Percentiles rank a stretch among this genome's conserved stretches.
Conservation (phyloP, 2,888 invertebrate species). For the Himalopsyche kuldschensis region DNA sequence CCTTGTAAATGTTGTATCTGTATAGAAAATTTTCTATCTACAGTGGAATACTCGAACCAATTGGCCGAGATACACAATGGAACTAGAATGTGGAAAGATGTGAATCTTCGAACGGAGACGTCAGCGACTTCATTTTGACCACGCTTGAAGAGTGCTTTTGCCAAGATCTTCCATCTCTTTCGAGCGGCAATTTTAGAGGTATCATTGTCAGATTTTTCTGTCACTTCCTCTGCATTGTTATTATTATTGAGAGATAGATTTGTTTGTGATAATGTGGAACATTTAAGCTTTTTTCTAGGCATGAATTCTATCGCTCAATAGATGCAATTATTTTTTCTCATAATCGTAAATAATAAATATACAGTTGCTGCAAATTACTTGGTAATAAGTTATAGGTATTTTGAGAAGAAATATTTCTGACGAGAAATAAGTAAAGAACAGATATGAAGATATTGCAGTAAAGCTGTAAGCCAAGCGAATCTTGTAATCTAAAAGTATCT, state of each 20-base stretch:
- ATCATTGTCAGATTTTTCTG: constrained; percentile 39
- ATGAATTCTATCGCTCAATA: constrained; percentile 7
- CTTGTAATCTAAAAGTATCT: background rate
- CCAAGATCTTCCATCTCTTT: constrained; percentile 70
- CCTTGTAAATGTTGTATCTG: constrained; percentile 64
- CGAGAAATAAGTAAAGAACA: background rate
- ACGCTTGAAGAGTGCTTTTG: constrained; percentile 61
- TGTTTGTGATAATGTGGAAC: background rate
- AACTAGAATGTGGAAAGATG: constrained; percentile 59
- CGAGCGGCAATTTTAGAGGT: constrained; percentile 55
- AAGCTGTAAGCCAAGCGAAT: background rate
- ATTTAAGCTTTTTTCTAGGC: constrained; percentile 19
- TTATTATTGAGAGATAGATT: background rate
- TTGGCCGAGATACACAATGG: constrained; percentile 49
- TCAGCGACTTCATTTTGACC: constrained; percentile 36
- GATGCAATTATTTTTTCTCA: background rate
- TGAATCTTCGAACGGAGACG: constrained; percentile 61
- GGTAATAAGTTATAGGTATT: background rate
- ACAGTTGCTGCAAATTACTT: background rate
- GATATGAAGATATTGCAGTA: background rate
- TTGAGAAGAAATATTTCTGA: background rate
- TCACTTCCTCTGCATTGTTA: constrained; percentile 23
- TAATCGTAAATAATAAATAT: background rate
- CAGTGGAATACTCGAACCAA: constrained; percentile 66
- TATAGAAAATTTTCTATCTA: constrained; percentile 54